Evolutionary conservation across 2,888 invertebrate species (phyloP).

Genomic region (Trachelus iudaicus): DNA sequence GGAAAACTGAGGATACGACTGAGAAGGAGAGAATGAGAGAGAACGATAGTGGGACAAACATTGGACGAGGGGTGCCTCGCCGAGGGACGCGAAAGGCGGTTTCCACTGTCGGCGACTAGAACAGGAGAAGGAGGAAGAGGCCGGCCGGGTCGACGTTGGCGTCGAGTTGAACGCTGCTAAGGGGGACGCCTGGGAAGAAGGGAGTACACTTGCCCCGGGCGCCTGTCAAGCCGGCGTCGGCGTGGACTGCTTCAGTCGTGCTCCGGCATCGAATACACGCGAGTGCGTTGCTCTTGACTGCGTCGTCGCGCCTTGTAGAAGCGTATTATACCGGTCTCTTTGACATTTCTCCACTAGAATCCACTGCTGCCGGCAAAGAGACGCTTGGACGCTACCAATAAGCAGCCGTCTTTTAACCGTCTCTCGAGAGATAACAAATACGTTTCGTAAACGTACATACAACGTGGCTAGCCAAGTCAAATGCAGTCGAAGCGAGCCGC

Average conservation of each 20-base stretch:
- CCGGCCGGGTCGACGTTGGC: constrained; percentile 7
- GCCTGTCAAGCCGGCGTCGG: constrained; percentile 48
- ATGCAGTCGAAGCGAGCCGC: constrained; percentile 25
- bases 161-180: background rate
- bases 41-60: constrained; percentile 14
- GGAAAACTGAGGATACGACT: background rate
- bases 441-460: background rate
- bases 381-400: background rate
- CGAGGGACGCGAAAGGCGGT: constrained; percentile 11
- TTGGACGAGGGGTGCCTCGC: constrained; percentile 15
- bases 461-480: constrained; percentile 21
- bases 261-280: constrained; percentile 32
- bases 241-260: constrained; percentile 42
- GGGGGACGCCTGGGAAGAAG: constrained; percentile 1
- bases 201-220: constrained; percentile 21
- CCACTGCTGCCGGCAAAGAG: background rate
- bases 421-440: background rate
- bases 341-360: background rate
- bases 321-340: background rate
- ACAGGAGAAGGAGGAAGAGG: constrained; percentile 22
- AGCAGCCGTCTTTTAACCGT: background rate
- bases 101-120: constrained; percentile 4
- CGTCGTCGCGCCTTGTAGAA: background rate
- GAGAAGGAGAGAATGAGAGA: background rate
- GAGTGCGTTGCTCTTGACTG: background rate